A percentile compares a stretch with the other conserved stretches of the same genome.
phyloP scores from a whole-genome alignment of 2,797 vertebrate genomes.

The Phylloscopus collybita region DNA sequence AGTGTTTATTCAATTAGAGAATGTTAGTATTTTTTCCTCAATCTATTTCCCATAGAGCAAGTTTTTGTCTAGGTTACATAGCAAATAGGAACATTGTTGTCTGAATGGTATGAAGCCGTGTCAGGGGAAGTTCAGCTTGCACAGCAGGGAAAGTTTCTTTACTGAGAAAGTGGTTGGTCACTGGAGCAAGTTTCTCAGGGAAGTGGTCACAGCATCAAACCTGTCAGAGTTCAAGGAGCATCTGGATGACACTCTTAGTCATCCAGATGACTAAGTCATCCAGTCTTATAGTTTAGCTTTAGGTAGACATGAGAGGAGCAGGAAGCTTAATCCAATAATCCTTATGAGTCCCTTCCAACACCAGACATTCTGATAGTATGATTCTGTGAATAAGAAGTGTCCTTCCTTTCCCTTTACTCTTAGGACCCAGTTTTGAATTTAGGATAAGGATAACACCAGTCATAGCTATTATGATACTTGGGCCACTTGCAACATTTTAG shows the following conservation, averaged over 20 bases:
- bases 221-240: background rate
- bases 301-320: background rate
- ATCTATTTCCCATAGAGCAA: background rate
- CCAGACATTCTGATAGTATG: background rate
- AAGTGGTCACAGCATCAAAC: background rate
- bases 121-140: background rate
- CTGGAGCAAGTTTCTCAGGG: background rate
- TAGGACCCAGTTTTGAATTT: background rate
- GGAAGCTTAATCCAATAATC: background rate
- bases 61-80: background rate
- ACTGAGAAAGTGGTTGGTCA: background rate
- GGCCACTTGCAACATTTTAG: background rate
- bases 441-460: background rate
- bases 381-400: background rate
- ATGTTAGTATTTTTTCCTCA: background rate
- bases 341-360: background rate
- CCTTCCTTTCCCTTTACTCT: background rate
- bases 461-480: background rate
- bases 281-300: background rate
- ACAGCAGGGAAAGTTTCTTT: background rate
- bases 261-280: background rate
- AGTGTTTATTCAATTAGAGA: slow-evolving; percentile 25
- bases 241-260: background rate
- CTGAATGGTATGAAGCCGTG: background rate
- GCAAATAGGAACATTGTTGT: background rate